These are phyloP conservation scores for Halocynthia aurantium DNA, from an alignment of 23 tunicate species.

Conservation along the genomic window DNA sequence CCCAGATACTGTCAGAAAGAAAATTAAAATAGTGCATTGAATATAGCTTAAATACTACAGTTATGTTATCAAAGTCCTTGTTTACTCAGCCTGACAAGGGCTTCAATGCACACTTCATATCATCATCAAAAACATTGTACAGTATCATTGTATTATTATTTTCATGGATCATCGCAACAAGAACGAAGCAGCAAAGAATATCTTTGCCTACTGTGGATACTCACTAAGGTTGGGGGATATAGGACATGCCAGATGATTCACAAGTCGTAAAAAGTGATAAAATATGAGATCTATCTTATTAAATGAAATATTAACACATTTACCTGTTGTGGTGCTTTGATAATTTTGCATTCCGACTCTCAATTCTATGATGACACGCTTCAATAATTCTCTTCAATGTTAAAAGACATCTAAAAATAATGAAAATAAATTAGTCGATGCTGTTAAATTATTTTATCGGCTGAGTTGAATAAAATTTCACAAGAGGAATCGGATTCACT, in stretches of 20 bases:
- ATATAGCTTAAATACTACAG: background rate
- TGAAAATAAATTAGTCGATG: background rate
- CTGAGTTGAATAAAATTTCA: no score
- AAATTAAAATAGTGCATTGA: background rate
- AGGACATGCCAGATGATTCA: no score
- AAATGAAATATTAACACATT: no score
- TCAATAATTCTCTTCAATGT: slow-evolving; percentile 84
- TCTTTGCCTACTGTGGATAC: background rate
- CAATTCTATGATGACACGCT: slow-evolving; percentile 84
- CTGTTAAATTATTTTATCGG: no score
- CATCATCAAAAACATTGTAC: background rate
- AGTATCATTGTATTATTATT: no score
- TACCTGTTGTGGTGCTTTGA: slow-evolving; percentile 73
- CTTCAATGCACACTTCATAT: background rate
- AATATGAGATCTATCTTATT: no score
- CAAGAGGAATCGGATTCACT: no score
- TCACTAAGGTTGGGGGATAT: no score
- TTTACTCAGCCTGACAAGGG: background rate
- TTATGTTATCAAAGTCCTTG: no score
- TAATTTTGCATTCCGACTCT: slow-evolving; percentile 64
- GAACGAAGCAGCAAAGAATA: background rate
- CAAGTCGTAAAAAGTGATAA: no score
- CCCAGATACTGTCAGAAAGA: slow-evolving; percentile 61
- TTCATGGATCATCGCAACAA: no score
- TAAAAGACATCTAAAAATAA: slow-evolving; percentile 55